Evolutionary conservation across 2,888 invertebrate species (phyloP), one percentile per base, ranked within the genome.

Genomic region (Drosophila eohydei): DNA sequence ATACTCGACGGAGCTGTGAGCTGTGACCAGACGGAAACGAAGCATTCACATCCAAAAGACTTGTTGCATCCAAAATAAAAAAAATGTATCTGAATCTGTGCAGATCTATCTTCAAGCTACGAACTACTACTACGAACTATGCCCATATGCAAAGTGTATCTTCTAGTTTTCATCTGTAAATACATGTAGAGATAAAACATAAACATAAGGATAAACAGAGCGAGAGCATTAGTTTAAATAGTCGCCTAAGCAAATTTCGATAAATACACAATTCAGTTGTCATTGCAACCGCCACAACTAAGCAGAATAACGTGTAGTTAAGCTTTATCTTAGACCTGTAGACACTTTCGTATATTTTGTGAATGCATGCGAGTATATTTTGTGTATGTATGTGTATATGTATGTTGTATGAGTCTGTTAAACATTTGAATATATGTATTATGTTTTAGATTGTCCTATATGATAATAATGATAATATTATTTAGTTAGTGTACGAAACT

Each of bases 1-100:
- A 71, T 93, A 92, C 85, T 93, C 93, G 60, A 93, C 93, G 57
- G 93, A 93, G 90, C 90, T 93, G 91, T 93, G 88, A 91, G 21
- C 58, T 34, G 46, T 61, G 52, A 51, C 43, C 55, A 43, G 59
- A 46, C 30, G 48, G 51, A 56, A 82, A 61, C 74, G 70, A 88
- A 89, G 74, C 85, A 89, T 82, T 80, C 87, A 87, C 89, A 89
- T 78, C 82, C 68, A 78, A 89, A 87, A 87, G 87, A 87, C 87
- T 87, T 87, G 74, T 82, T 82, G 81, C 71, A 89, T 81, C 88
- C 89, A 86, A 88, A 82, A 84, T 57, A 86, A 50, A 50, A 50
- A 50, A 16, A 80, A 66, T 74, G 81, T 83, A 85, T 81, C 76
- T 77, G 78, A 77, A 70, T 78, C 78, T 85, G 88, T 69, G 67